phyloP scores from a whole-genome alignment of 1,140 invertebrate genomes.

The Drosophila nigrodunni region DNA sequence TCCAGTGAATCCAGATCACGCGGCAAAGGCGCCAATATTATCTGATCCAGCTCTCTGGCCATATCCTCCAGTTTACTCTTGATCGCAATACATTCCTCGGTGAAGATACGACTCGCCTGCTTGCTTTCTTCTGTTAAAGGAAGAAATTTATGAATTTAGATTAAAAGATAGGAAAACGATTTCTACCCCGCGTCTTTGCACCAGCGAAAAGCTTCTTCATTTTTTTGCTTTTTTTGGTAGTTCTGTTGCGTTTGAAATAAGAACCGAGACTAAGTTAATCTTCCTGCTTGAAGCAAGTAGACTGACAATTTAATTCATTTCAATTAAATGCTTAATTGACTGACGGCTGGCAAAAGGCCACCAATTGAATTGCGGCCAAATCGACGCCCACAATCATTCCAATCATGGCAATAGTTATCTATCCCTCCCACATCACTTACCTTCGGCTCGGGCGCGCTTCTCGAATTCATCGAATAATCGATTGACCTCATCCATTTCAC shows the following conservation, averaged over 20 bases:
- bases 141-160: background rate
- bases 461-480: slow-evolving; percentile 97
- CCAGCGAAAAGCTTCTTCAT: slow-evolving; percentile 80
- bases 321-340: slow-evolving; percentile 65
- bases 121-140: slow-evolving; percentile 92
- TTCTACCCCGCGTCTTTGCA: slow-evolving; percentile 72
- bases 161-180: background rate
- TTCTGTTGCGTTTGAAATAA: slow-evolving; percentile 37
- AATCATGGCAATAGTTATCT: background rate
- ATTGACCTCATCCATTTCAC: slow-evolving; percentile 98
- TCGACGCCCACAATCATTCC: slow-evolving; percentile 21
- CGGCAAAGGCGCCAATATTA: slow-evolving; percentile 92
- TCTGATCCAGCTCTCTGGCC: slow-evolving; percentile 92
- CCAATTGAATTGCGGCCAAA: slow-evolving; percentile 68
- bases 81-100: slow-evolving; percentile 92
- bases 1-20: slow-evolving; percentile 94
- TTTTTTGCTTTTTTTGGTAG: slow-evolving; percentile 23
- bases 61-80: slow-evolving; percentile 93
- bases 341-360: slow-evolving; percentile 71
- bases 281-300: slow-evolving; percentile 55
- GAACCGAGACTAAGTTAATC: slow-evolving; percentile 57
- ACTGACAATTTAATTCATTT: slow-evolving; percentile 61
- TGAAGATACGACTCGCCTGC: slow-evolving; percentile 93
- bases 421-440: slow-evolving; percentile 82
- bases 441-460: slow-evolving; percentile 92